Evolutionary conservation across 2,797 vertebrate species (phyloP).

Genomic region (Malacoraja senta): DNA sequence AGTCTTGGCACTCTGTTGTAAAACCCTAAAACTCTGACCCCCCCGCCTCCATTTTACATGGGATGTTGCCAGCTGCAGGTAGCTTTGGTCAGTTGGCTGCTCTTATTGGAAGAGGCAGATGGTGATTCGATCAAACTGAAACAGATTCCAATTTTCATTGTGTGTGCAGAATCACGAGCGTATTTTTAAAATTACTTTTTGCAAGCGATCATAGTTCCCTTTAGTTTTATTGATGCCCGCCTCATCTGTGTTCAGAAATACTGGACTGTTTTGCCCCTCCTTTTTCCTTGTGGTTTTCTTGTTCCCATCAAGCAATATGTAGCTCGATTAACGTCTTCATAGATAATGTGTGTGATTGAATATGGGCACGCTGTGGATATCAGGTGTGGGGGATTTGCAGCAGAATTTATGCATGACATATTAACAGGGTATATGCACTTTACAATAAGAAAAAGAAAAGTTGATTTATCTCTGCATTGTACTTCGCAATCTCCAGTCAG

Average conservation of each 20-base stretch:
- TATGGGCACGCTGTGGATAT: background rate
- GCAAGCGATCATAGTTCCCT: no score
- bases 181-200: background rate
- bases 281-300: background rate
- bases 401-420: background rate
- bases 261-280: background rate
- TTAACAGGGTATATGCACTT: background rate
- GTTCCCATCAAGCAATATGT: background rate
- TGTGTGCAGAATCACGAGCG: background rate
- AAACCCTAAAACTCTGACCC: background rate
- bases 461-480: background rate
- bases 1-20: background rate
- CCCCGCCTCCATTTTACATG: background rate
- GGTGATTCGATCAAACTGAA: background rate
- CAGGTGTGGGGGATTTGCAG: background rate
- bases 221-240: background rate
- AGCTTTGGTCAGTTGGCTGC: background rate
- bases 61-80: background rate
- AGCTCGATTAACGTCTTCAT: background rate
- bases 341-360: background rate
- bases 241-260: background rate
- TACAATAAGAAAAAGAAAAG: background rate
- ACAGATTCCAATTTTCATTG: background rate
- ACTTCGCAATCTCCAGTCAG: background rate
- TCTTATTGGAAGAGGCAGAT: background rate